Evolutionary conservation across 2,113 vertebrate genomes (phyloP), one percentile per base, ranked within the genome.

Genomic region (Carassius auratus): DNA sequence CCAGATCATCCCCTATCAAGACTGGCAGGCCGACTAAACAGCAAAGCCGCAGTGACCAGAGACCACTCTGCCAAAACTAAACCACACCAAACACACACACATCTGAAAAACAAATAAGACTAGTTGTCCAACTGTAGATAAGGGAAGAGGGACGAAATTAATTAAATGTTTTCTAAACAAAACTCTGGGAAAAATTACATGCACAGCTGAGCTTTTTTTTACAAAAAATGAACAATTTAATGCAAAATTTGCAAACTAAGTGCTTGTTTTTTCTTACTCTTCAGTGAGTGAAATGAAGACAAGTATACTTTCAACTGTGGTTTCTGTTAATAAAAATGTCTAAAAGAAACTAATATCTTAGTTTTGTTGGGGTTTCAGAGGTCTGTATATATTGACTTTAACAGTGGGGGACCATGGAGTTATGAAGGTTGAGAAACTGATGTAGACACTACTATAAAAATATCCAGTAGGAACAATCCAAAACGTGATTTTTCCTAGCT

Each of bases 1-100:
- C 64, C 77, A 87, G 90, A 90, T 91, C 91, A 80, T 89, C 90
- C 90, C 91, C 85, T 89, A 88, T 92, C 89, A 89, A 88, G 8
- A 68, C 36, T 38, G 36, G 76, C 76, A 66, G 21, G 38, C 78
- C 36, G 85, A 89, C 85, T 33, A 0, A 85, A 84, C 42, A 81
- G 86, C 90, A 90, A 87, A 83, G 76, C 50, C 85, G 4, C 33
- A 30, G 33, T 76, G 59, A 74, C 85, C 73, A 83, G 50, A 48
- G 79, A 75, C 48, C 50, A 50, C 73, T 59, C 85, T 48, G 75
- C 36, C 76, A 79, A 38, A 19, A 61, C 13, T 59, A 45, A 79
- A 79, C 76, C 13, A 42, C 55, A 38, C 33, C 8, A 61, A 19
- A 38, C 76, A 57, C 21, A 23, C 10, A 75, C 13, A 21, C 23